Percentiles rank a stretch among this genome's conserved stretches.
phyloP scores from a whole-genome alignment of 2,888 invertebrate species.

The Plebejus melissa region DNA sequence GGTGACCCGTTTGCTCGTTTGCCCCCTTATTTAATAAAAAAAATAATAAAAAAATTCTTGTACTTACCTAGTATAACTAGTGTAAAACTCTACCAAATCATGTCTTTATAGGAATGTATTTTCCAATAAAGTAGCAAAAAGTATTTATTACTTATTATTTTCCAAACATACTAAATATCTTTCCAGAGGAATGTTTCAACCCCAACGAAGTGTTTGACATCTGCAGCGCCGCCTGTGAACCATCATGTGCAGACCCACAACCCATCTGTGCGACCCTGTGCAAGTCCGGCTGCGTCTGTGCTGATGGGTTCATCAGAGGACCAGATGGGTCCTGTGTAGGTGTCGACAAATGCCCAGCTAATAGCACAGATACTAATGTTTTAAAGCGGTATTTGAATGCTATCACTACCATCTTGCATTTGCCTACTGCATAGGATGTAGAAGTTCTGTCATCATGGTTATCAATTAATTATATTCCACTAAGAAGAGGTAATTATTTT shows the following conservation, averaged over 20 bases:
- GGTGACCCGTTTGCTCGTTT: too few relatives aligned
- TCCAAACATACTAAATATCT: neutral
- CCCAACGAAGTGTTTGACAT: conserved; percentile 61
- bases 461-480: too few relatives aligned
- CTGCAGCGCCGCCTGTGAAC: conserved; percentile 60
- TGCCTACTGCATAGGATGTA: conserved; percentile 40
- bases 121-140: too few relatives aligned
- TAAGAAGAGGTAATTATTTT: too few relatives aligned
- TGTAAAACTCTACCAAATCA: too few relatives aligned
- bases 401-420: conserved; percentile 57
- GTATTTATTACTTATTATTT: too few relatives aligned
- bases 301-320: conserved; percentile 54
- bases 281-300: conserved; percentile 61
- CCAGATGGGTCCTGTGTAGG: conserved; percentile 56
- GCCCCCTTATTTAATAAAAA: too few relatives aligned
- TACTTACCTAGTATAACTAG: too few relatives aligned
- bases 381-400: conserved; percentile 55
- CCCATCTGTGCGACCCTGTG: conserved; percentile 63
- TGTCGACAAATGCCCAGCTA: conserved; percentile 56
- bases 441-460: too few relatives aligned
- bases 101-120: too few relatives aligned
- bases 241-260: conserved; percentile 57
- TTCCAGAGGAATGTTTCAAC: conserved; percentile 58
- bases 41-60: too few relatives aligned
- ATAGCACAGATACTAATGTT: conserved; percentile 49